Base-by-base conservation (phyloP, 2,797 vertebrate species). In the Gadopsis marmoratus region DNA sequence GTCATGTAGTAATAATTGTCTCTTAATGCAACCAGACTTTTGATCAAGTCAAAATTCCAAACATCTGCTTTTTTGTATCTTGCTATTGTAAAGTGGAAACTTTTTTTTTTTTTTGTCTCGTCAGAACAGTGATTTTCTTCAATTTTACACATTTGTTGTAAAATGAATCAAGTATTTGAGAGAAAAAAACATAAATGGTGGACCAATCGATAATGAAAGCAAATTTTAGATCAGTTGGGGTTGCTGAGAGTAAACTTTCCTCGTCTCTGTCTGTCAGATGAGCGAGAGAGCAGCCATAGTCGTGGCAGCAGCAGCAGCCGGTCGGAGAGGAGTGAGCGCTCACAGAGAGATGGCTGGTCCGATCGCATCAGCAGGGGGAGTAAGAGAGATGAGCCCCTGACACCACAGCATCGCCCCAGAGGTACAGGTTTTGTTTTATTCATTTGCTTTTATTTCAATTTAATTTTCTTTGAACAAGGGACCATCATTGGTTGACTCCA, bases 341-440 rank as follows among this genome's bases (percentile, higher is more conserved):
- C 95, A 0, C 93, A 92, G 75, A 95, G 96, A 76, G 98, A 97
- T 0, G 92, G 94, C 29, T 96, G 93, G 2, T 97, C 96, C 0
- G 97, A 99, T 12, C 95, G 97, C 41, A 91, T 97, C 91, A 97
- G 95, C 78, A 89, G 95, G 0, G 95, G 95, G 0, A 94, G 61
- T 50, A 96, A 94, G 87, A 96, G 95, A 78, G 96, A 94, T 0
- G 98, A 99, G 74, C 98, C 97, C 0, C 92, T 95, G 50, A 96
- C 96, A 14, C 98, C 98, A 10, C 95, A 96, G 37, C 95, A 96
- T 71, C 96, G 95, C 3, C 97, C 97, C 5, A 98, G 92, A 97
- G 98, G 98, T 99, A 58, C 26, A 26, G 26, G 1, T 3, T 29
- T 51, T 21, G 1, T 48, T 58, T 33, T 2, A 5, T 26, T 60